phyloP scores from a whole-genome alignment of 2,888 invertebrate genomes.

The Drosophila cognata region DNA sequence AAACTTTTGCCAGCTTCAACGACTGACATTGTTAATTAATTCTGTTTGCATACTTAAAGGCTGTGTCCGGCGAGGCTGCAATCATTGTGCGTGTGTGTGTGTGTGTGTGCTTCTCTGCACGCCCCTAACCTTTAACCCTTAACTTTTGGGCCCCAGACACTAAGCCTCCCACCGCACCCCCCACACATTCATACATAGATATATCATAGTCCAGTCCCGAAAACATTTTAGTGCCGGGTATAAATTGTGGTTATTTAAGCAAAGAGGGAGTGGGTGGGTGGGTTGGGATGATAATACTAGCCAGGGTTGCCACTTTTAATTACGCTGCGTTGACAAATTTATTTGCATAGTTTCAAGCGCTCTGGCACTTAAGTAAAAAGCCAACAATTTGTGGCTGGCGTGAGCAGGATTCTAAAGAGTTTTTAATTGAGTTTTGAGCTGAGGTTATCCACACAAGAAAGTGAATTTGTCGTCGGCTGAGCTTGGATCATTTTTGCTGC shows the following conservation, averaged over 20 bases:
- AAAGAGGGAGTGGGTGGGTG: background rate
- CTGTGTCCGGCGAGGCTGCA: constrained; percentile 42
- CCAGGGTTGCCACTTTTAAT: constrained; percentile 59
- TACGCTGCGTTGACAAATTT: constrained; percentile 70
- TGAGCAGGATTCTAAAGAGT: constrained; percentile 47
- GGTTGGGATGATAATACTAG: background rate
- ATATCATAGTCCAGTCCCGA: constrained; percentile 40
- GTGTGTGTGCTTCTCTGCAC: background rate
- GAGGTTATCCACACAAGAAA: constrained; percentile 15
- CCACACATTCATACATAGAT: constrained; percentile 4
- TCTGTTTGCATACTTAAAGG: constrained; percentile 67
- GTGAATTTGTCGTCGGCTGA: constrained; percentile 29
- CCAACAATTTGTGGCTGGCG: constrained; percentile 64
- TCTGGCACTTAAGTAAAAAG: constrained; percentile 45
- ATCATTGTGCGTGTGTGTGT: constrained; percentile 10
- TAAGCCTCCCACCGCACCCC: background rate
- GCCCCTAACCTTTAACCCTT: constrained; percentile 22
- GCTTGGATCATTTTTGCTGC: constrained; percentile 20
- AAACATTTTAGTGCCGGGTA: constrained; percentile 40
- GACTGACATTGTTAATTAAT: constrained; percentile 64
- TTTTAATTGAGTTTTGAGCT: constrained; percentile 66
- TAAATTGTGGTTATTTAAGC: constrained; percentile 45
- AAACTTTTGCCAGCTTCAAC: constrained; percentile 54
- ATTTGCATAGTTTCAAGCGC: constrained; percentile 64
- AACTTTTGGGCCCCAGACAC: constrained; percentile 15